A percentile compares a stretch with the other conserved stretches of the same genome.
Evolutionary conservation across 2,888 invertebrate genomes (phyloP).

Genomic region (Silvanus unidentatus): DNA sequence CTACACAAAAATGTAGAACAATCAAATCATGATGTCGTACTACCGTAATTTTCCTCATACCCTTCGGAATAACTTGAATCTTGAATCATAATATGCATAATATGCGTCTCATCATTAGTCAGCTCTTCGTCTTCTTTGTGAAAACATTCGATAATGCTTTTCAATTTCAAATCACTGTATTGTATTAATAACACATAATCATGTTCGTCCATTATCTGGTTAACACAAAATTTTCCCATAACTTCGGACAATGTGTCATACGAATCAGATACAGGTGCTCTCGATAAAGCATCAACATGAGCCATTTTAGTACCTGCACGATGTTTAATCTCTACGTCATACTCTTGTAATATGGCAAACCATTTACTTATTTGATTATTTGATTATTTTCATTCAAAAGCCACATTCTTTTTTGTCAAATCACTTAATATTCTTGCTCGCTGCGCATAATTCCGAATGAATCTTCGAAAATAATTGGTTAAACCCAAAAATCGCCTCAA

Average conservation of each 20-base stretch:
- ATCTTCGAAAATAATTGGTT: conserved; percentile 1
- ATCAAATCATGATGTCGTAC: conserved; percentile 16
- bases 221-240: conserved; percentile 5
- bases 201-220: conserved; percentile 12
- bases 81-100: conserved; percentile 3
- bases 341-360: conserved; percentile 21
- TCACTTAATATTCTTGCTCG: too few relatives aligned
- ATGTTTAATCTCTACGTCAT: conserved; percentile 20
- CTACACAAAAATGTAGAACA: conserved; percentile 15
- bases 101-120: conserved; percentile 11
- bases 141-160: conserved; percentile 11
- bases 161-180: conserved; percentile 12
- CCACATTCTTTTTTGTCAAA: too few relatives aligned
- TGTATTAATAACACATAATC: conserved; percentile 13
- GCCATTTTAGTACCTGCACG: conserved; percentile 21
- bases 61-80: conserved; percentile 16
- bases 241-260: conserved; percentile 11
- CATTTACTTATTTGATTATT: conserved; percentile 25
- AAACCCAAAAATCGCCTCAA: conserved; percentile 22
- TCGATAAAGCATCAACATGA: conserved; percentile 24
- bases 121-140: conserved; percentile 6
- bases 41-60: conserved; percentile 18
- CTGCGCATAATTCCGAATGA: background rate
- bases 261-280: conserved; percentile 18
- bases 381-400: conserved; percentile 14